Evolutionary conservation across 2,797 vertebrate genomes (phyloP).

Genomic region (Phaenicophaeus curvirostris): DNA sequence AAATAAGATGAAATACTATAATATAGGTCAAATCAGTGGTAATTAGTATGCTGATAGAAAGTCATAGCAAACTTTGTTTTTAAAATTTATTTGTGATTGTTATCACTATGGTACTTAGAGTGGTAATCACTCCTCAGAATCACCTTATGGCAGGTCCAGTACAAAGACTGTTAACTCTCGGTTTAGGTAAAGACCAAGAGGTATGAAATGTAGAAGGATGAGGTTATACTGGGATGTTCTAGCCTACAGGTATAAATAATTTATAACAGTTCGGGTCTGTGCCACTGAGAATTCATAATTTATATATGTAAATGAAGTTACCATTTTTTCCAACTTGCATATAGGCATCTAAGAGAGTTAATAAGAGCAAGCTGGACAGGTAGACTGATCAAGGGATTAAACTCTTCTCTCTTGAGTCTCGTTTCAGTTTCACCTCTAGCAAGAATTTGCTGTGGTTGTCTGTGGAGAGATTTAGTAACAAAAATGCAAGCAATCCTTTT

Average conservation of each 20-base stretch:
- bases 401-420: background rate
- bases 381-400: background rate
- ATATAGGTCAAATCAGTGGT: background rate
- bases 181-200: background rate
- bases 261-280: background rate
- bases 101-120: background rate
- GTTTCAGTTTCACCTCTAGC: background rate
- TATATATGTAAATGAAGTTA: background rate
- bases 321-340: background rate
- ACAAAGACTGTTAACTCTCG: background rate
- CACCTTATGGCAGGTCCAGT: background rate
- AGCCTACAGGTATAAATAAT: background rate
- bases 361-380: background rate
- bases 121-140: background rate
- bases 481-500: background rate
- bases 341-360: background rate
- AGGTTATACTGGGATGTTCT: background rate
- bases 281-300: background rate
- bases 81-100: background rate
- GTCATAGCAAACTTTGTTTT: background rate
- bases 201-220: background rate
- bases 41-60: background rate
- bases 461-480: background rate
- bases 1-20: background rate
- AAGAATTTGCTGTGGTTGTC: background rate